Evolutionary conservation across 2,888 invertebrate species (phyloP).

Genomic region (Nebria salina): DNA sequence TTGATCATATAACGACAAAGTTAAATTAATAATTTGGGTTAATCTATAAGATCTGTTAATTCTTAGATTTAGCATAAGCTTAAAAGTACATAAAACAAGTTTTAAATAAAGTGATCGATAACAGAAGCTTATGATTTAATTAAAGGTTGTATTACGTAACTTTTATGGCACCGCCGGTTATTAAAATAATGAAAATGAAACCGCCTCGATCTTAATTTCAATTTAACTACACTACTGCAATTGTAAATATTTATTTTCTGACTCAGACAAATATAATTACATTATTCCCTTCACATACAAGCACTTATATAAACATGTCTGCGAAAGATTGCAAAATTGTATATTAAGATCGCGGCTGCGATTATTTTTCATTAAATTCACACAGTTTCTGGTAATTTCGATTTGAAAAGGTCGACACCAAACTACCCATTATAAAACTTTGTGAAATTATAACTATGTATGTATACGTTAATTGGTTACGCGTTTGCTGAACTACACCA

Average conservation of each 20-base stretch:
- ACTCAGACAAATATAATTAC: not conserved
- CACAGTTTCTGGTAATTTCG: not conserved
- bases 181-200: not conserved
- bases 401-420: not conserved
- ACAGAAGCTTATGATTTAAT: not conserved
- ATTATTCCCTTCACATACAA: not conserved
- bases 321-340: not conserved
- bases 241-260: not conserved
- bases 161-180: not conserved
- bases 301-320: not conserved
- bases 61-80: too few relatives aligned
- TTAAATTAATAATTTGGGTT: too few relatives aligned
- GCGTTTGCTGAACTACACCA: not conserved
- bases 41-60: too few relatives aligned
- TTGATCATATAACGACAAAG: too few relatives aligned
- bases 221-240: not conserved
- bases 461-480: not conserved
- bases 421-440: not conserved
- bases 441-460: not conserved
- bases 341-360: not conserved
- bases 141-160: not conserved
- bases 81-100: too few relatives aligned
- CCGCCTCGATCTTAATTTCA: not conserved
- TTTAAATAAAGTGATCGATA: not conserved
- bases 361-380: not conserved